Base-by-base conservation (phyloP, 2,113 vertebrate genomes). In the Alligator mississippiensis region DNA sequence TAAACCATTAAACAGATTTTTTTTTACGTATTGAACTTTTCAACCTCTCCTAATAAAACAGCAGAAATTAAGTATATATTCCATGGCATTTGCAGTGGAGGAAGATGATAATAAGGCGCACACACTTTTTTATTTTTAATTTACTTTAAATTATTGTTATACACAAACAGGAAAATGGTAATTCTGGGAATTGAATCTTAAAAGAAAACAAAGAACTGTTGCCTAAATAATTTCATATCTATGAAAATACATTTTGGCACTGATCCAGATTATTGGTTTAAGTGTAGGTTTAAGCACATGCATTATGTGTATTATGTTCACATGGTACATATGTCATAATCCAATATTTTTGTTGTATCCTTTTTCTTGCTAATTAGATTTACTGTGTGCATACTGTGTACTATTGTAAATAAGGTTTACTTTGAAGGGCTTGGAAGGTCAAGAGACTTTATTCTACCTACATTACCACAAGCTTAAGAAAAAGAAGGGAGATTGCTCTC, bases 111-210 rank as follows among this genome's bases (percentile, higher is more conserved):
- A 27, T 21, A 22, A 93, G 87, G 3, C 10, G 9, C 85, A 61
- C 5, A 38, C 38, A 6, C 38, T 38, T 38, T 38, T 60, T 0
- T 83, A 83, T 83, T 83, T 93, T 92, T 90, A 88, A 94, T 82
- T 11, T 57, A 82, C 76, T 92, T 90, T 89, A 86, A 74, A 30
- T 93, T 85, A 30, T 1, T 88, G 85, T 89, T 90, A 89, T 70
- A 60, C 88, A 68, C 21, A 82, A 22, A 54, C 2, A 90, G 30
- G 34, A 18, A 92, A 30, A 82, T 55, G 80, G 82, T 28, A 93
- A 90, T 76, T 30, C 24, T 54, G 68, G 15, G 82, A 89, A 66
- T 11, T 68, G 2, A 30, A 58, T 74, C 54, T 83, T 82, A 92
- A 93, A 38, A 89, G 81, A 11, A 89, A 93, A 82, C 47, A 0